phyloP scores from a whole-genome alignment of 2,888 invertebrate species.

The Minunthozetes semirufus region DNA sequence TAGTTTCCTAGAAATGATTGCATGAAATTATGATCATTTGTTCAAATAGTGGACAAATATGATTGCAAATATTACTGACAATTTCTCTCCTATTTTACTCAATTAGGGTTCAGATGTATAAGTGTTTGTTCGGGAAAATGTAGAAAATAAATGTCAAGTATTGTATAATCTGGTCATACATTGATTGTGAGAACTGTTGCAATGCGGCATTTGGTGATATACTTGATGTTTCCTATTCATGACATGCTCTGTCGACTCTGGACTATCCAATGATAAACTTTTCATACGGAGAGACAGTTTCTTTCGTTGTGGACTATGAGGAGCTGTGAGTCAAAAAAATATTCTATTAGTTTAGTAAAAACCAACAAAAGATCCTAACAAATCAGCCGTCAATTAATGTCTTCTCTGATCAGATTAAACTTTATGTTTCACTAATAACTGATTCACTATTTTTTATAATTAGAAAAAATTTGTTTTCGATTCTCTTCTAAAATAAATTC shows the following conservation, averaged over 20 bases:
- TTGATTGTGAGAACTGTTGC: slow-evolving; percentile 18
- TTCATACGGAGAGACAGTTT: slow-evolving; percentile 96
- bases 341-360: background rate
- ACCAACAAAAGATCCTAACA: background rate
- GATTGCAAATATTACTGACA: too few species aligned
- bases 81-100: background rate
- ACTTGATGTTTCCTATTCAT: slow-evolving; percentile 35
- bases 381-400: too few species aligned
- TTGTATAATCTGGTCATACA: slow-evolving; percentile 43
- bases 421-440: too few species aligned
- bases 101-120: background rate
- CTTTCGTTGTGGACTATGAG: slow-evolving; percentile 90
- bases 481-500: too few species aligned
- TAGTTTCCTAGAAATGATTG: too few species aligned
- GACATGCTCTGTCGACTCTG: slow-evolving; percentile 59
- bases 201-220: background rate
- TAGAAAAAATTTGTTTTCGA: too few species aligned
- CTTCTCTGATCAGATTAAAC: too few species aligned
- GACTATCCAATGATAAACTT: slow-evolving; percentile 91
- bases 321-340: slow-evolving; percentile 58
- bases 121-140: background rate
- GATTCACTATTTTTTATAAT: too few species aligned
- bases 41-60: too few species aligned
- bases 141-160: background rate
- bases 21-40: too few species aligned